These are phyloP conservation scores for Perdita meconis DNA, from an alignment of 2,888 invertebrate genomes.

Conservation along the genomic window DNA sequence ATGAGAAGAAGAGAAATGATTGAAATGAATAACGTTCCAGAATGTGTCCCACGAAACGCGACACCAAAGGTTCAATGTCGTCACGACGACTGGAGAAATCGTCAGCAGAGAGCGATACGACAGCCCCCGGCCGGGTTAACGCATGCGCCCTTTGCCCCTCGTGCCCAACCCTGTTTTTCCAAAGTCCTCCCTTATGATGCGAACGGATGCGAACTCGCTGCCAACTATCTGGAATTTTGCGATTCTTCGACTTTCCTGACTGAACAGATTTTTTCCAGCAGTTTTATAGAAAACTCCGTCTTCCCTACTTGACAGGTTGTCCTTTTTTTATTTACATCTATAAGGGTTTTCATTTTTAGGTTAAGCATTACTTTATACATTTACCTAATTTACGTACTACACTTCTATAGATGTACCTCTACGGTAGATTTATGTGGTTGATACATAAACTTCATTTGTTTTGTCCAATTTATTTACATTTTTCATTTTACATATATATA, in stretches of 20 bases:
- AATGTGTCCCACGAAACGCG: conserved; percentile 52
- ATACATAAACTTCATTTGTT: no score
- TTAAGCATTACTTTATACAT: neutral
- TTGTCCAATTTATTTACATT: no score
- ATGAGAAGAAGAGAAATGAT: conserved; percentile 4
- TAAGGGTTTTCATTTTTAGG: neutral
- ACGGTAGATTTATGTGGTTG: conserved; percentile 23
- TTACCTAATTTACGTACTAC: no score
- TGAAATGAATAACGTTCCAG: neutral
- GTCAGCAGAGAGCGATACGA: conserved; percentile 74
- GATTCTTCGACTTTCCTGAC: conserved; percentile 1
- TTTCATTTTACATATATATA: no score
- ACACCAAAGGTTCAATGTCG: conserved; percentile 74
- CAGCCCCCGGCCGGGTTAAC: conserved; percentile 81
- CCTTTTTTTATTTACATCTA: neutral
- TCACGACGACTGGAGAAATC: conserved; percentile 77
- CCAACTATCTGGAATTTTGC: neutral
- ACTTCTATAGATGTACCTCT: neutral
- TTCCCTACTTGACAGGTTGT: neutral
- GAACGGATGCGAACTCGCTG: conserved; percentile 12
- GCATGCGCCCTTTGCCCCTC: conserved; percentile 74
- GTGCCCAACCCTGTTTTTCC: conserved; percentile 77
- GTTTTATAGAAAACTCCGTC: neutral
- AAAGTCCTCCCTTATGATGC: conserved; percentile 67
- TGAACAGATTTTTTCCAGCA: neutral